Evolutionary conservation across 2,113 vertebrate genomes (phyloP), one percentile per base, ranked within the genome.

Genomic region (Nymphicus hollandicus): DNA sequence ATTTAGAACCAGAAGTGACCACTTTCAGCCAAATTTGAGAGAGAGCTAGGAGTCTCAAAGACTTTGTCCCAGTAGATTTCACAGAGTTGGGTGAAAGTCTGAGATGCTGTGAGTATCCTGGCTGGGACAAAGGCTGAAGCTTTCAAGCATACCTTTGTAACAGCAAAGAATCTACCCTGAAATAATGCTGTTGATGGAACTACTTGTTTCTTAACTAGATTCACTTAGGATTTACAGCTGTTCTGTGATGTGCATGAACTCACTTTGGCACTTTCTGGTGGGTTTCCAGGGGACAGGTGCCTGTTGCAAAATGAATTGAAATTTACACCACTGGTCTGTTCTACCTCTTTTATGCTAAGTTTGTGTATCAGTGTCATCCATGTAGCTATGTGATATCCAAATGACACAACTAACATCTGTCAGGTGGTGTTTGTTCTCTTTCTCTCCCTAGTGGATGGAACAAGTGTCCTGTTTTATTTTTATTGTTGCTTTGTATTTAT

Each of bases 401-500:
- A 65, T 69, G 63, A 96, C 23, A 80, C 44, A 82, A 28, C 56
- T 64, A 89, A 94, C 89, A 95, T 95, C 94, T 95, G 93, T 94
- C 73, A 94, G 91, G 79, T 95, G 87, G 52, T 95, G 77, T 68
- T 83, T 78, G 35, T 95, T 92, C 84, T 87, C 44, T 81, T 88
- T 77, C 78, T 76, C 56, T 95, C 73, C 64, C 31, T 63, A 43
- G 46, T 83, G 86, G 47, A 87, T 81, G 86, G 52, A 87, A 76
- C 52, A 81, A 92, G 52, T 93, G 73, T 74, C 83, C 60, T 84
- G 53, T 63, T 88, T 73, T 90, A 72, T 88, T 91, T 88, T 85
- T 86, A 65, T 53, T 65, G 35, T 86, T 95, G 60, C 69, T 52
- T 44, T 65, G 44, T 68, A 72, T 71, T 97, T 81, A 60, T 56